Conservation (phyloP, 1,140 invertebrate genomes). For the Drosophila sp. region DNA sequence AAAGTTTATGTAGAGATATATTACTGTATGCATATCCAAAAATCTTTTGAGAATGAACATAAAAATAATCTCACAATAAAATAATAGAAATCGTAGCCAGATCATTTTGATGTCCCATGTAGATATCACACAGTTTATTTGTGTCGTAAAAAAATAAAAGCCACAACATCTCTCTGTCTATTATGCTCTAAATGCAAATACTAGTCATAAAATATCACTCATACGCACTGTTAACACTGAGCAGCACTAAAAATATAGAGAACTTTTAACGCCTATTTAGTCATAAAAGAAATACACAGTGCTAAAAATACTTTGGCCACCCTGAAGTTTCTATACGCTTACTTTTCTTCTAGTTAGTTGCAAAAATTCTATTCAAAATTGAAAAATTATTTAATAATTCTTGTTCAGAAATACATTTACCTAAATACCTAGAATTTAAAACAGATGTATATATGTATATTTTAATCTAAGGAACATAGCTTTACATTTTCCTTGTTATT, state of each 20-base stretch:
- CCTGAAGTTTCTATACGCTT: not conserved
- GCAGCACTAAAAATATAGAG: slow-evolving; percentile 23
- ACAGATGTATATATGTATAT: no score
- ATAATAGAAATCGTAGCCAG: not conserved
- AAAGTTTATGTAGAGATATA: not conserved
- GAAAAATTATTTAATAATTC: no score
- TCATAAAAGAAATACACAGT: slow-evolving; percentile 38
- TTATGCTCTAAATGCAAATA: slow-evolving; percentile 51
- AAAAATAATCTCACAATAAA: not conserved
- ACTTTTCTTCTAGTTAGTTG: no score
- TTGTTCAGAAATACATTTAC: no score
- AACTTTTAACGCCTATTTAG: slow-evolving; percentile 28
- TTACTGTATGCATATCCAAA: not conserved
- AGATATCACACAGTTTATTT: not conserved
- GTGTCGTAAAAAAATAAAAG: slow-evolving; percentile 30
- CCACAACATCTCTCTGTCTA: slow-evolving; percentile 13
- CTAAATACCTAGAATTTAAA: no score
- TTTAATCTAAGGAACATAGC: no score
- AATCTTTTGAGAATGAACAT: not conserved
- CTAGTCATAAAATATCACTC: slow-evolving; percentile 53
- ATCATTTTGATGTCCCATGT: not conserved
- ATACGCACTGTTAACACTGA: slow-evolving; percentile 44
- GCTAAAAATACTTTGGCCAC: not conserved
- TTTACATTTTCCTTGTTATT: no score
- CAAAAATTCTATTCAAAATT: no score